These are phyloP conservation scores for Cataglyphis livida DNA, from an alignment of 2,888 invertebrate genomes.

Conservation along the genomic window DNA sequence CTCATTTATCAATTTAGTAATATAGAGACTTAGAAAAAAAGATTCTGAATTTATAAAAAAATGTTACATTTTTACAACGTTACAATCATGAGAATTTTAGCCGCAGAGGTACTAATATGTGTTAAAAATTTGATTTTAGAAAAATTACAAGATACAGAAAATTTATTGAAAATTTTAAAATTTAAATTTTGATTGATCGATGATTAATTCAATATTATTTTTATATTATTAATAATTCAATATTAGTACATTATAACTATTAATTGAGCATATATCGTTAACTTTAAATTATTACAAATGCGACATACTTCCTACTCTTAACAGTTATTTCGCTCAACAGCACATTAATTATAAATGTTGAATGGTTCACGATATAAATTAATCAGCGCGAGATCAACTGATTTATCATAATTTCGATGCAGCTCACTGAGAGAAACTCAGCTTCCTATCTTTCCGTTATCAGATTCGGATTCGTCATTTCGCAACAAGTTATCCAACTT, in stretches of 20 bases:
- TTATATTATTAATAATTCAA: no score
- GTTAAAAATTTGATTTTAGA: background rate
- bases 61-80: background rate
- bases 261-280: background rate
- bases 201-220: no score
- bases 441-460: background rate
- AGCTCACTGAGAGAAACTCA: background rate
- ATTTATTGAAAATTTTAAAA: constrained; percentile 6
- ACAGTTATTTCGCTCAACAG: background rate
- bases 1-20: background rate
- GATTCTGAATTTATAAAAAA: background rate
- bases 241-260: background rate
- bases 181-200: background rate
- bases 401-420: constrained; percentile 10
- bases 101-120: background rate
- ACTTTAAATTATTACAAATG: background rate
- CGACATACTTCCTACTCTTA: constrained; percentile 6
- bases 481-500: constrained; percentile 32
- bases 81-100: background rate
- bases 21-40: background rate
- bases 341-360: background rate
- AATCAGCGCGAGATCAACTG: background rate
- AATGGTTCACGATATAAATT: background rate
- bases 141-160: background rate
- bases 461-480: constrained; percentile 17